Percentiles rank a stretch among this genome's conserved stretches.
phyloP scores from a whole-genome alignment of 2,888 invertebrate genomes.

The Congeria kusceri region DNA sequence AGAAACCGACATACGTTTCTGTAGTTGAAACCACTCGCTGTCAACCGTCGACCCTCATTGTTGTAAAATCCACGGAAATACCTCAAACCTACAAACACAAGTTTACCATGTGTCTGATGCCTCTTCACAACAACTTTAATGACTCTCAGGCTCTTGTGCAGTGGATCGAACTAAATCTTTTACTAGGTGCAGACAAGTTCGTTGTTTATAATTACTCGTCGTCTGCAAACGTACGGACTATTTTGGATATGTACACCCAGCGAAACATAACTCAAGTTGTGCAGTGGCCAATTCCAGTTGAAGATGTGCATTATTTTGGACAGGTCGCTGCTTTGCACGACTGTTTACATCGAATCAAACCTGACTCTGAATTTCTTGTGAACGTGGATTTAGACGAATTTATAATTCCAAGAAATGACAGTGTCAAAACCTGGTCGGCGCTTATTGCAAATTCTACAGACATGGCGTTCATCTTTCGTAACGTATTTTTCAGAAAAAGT shows the following conservation, averaged over 20 bases:
- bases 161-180: conserved; percentile 81
- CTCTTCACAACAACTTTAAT: conserved; percentile 72
- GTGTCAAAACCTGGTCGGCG: conserved; percentile 64
- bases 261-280: conserved; percentile 73
- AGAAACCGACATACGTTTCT: conserved; percentile 55
- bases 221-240: conserved; percentile 69
- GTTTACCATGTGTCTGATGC: conserved; percentile 76
- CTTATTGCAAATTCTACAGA: too few relatives aligned
- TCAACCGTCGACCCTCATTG: conserved; percentile 43
- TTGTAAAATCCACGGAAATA: not conserved
- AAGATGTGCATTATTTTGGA: too few relatives aligned
- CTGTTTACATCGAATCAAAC: conserved; percentile 80
- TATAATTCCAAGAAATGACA: conserved; percentile 78
- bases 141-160: too few relatives aligned
- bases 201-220: too few relatives aligned
- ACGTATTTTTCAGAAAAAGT: conserved; percentile 76
- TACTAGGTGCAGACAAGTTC: conserved; percentile 81
- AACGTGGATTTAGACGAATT: conserved; percentile 84
- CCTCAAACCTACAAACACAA: conserved; percentile 11
- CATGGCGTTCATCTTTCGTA: conserved; percentile 63
- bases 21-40: conserved; percentile 50
- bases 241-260: conserved; percentile 72
- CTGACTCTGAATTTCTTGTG: conserved; percentile 73
- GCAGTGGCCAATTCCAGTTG: conserved; percentile 79
- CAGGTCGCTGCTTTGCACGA: conserved; percentile 83